phyloP scores from a whole-genome alignment of 1,140 invertebrate genomes.

The Drosophila novamexicana region DNA sequence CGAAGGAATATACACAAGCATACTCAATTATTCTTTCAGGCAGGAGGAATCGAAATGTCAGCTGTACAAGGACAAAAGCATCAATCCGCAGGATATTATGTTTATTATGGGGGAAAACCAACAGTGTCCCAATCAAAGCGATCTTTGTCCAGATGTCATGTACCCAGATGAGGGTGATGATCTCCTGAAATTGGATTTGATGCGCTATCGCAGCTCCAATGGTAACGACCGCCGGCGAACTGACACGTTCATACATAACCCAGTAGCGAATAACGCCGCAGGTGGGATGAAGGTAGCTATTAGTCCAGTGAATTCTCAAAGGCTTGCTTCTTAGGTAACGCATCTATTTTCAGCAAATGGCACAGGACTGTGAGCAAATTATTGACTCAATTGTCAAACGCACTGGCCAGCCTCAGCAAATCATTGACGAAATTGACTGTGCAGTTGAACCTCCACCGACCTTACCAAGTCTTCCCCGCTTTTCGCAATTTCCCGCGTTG shows the following conservation, averaged over 20 bases:
- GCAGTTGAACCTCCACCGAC: neutral
- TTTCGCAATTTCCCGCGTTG: slow-evolving; percentile 18
- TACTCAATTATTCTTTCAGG: neutral
- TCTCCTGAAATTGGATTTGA: slow-evolving; percentile 40
- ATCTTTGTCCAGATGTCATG: slow-evolving; percentile 32
- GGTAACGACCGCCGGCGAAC: slow-evolving; percentile 6
- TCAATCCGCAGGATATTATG: slow-evolving; percentile 57
- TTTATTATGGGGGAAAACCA: slow-evolving; percentile 59
- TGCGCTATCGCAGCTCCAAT: slow-evolving; percentile 34
- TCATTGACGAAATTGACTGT: neutral
- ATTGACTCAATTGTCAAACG: slow-evolving; percentile 44
- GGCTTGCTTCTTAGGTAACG: neutral
- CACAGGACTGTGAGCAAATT: slow-evolving; percentile 56
- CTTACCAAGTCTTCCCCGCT: slow-evolving; percentile 22
- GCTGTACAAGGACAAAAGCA: slow-evolving; percentile 49
- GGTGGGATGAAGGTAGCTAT: slow-evolving; percentile 52
- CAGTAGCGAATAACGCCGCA: slow-evolving; percentile 30
- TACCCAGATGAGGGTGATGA: slow-evolving; percentile 41
- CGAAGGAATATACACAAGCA: neutral
- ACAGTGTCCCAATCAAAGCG: slow-evolving; percentile 34
- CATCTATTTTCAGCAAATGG: slow-evolving; percentile 49
- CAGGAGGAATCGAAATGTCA: neutral
- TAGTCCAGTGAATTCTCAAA: neutral
- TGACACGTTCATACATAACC: slow-evolving; percentile 20
- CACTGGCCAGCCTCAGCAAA: neutral